Base-by-base conservation (phyloP, 30 jellyfish, hydroid and myxozoan species). In the Aurelia aurita region DNA sequence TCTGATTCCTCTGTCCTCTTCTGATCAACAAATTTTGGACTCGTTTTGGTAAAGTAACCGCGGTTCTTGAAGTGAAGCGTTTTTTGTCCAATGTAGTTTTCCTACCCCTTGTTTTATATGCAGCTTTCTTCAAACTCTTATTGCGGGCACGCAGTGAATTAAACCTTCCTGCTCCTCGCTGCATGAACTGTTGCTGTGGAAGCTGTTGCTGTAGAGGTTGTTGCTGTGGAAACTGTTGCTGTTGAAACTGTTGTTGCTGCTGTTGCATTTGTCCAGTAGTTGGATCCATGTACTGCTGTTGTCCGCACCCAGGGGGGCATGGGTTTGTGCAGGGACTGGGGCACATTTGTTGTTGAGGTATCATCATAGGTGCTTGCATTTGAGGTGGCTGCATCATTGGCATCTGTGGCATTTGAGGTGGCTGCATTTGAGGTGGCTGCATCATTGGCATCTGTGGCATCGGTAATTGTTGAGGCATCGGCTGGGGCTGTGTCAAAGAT, bases 321-420 rank as follows among this genome's bases (percentile, higher is more conserved):
- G 87, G 96, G 62, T 58, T 69, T 11, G 82, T 32, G 86, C 98
- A 92, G 11, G 98, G 97, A 51, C 58, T 87, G 0, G 98, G 97
- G 84, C 98, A 92, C 18, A 57, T 89, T 44, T 69, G 82, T 72
- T 77, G 80, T 60, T 71, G 87, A 19, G 72, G 76, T 59, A 39
- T 58, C 80, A 58, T 45, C 79, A 68, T 54, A 16, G 91, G 91
- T 6, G 87, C 11, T 43, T 73, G 72, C 49, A 23, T 58, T 77
- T 22, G 89, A 25, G 51, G 51, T 6, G 63, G 80, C 46, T 62
- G 90, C 67, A 51, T 51, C 69, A 45, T 45, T 3, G 84, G 20
- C 67, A 51, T 45, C 32, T 69, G 72, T 25, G 13, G 72, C 32
- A n/a, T n/a, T n/a, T n/a, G n/a, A 16, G 91, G 91, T 6, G 87